Evolutionary conservation across 2,888 invertebrate species (phyloP), one percentile per base, ranked within the genome.

Genomic region (Camponotus fellah): DNA sequence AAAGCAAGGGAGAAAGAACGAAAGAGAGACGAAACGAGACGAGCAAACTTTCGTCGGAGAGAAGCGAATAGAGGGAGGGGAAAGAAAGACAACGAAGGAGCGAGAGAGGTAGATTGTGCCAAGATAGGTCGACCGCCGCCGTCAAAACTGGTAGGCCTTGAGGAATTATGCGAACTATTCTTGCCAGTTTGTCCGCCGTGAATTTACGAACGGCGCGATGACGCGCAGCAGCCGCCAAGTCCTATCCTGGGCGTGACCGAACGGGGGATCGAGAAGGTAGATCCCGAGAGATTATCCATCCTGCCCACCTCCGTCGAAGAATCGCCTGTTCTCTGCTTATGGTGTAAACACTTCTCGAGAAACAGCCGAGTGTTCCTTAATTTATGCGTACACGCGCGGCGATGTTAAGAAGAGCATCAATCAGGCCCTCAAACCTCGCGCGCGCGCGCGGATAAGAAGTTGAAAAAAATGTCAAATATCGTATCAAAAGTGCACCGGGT

Each of bases 121-220:
- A 93, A 94, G 95, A 95, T 95, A 95, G 93, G 83, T 89, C 85
- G 91, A 87, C 90, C 89, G 91, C 90, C 91, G 92, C 91, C 93
- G 92, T 94, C 94, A 93, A 94, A 94, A 94, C 94, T 93, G 94
- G 94, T 94, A 94, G 94, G 92, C 94, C 95, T 95, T 95, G 94
- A 94, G 92, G 91, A 94, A 94, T 94, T 94, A 94, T 94, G 94
- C 94, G 93, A 94, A 94, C 94, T 94, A 94, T 94, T 94, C 94
- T 93, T 91, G 92, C 92, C 92, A 92, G 93, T 92, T 92, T 92
- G 92, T 92, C 90, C 91, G 91, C 86, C 88, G 90, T 92, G 92
- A 92, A 94, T 94, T 93, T 92, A 93, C 93, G 90, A 90, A 90
- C 90, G 89, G 85, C 72, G 87, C 85, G 90, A 89, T 90, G 90